Percentiles rank a stretch among this genome's conserved stretches.
Conservation (phyloP, 2,797 vertebrate genomes). For the Protosalanx chinensis region DNA sequence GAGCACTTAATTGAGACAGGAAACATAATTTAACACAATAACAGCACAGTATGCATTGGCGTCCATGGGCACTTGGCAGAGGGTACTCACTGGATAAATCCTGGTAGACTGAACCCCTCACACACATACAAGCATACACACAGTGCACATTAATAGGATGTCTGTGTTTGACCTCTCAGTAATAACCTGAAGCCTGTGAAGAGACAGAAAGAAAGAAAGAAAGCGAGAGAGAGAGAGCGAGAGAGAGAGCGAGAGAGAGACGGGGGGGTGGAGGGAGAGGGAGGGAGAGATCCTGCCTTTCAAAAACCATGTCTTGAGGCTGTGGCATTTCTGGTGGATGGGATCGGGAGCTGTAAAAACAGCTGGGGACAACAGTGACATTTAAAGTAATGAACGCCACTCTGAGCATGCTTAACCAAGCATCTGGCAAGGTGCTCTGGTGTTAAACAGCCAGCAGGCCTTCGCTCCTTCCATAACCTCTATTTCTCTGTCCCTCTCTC, state of each 20-base stretch:
- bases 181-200: not conserved
- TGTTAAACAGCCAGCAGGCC: conserved; percentile 32
- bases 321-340: conserved; percentile 44
- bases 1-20: conserved; percentile 32
- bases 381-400: conserved; percentile 53
- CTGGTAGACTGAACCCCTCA: not conserved
- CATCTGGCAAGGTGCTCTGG: conserved; percentile 41
- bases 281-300: too few species aligned
- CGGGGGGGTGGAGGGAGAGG: not conserved
- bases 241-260: not conserved
- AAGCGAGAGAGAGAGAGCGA: not conserved
- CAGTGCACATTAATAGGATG: not conserved
- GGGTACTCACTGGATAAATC: conserved; percentile 9
- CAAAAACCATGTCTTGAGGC: conserved; percentile 15
- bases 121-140: conserved; percentile 10
- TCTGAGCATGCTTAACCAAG: conserved; percentile 42
- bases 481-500: not conserved
- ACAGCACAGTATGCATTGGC: conserved; percentile 20
- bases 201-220: too few species aligned
- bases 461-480: not conserved
- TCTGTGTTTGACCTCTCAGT: not conserved
- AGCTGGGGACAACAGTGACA: conserved; percentile 47
- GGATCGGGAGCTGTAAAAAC: not conserved
- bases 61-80: conserved; percentile 13
- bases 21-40: conserved; percentile 31